Evolutionary conservation across 2,113 vertebrate genomes (phyloP), one percentile per base, ranked within the genome.

Genomic region (Takifugu bimaculatus): DNA sequence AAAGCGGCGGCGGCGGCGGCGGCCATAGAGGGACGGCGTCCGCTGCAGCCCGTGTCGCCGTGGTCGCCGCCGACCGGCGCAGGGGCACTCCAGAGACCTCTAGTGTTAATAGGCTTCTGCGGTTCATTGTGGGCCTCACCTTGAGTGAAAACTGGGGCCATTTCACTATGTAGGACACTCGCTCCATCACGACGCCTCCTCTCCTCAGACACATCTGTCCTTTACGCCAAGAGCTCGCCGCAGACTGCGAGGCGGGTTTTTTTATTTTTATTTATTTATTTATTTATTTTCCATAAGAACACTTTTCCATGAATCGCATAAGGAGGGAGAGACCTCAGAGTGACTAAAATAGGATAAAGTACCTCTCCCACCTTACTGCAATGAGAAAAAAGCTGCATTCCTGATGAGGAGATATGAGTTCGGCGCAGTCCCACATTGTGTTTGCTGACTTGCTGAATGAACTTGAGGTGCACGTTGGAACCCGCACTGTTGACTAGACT

Each of bases 31-130:
- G 77, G 84, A 87, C 70, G 50, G 54, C 35, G 54, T 81, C 79
- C 79, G 77, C 57, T 78, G 10, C 29, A 76, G 80, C 64, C 77
- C 66, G 49, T 70, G 27, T 58, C 72, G 81, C 85, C 76, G 68
- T 74, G 69, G 80, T 65, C 63, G 72, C 68, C 67, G 58, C 68
- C 47, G 49, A 64, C 75, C 81, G 61, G 73, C 71, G 60, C 9
- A 75, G 44, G 60, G 75, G 79, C 82, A 80, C 81, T 84, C 69
- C 82, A 85, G 89, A 88, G 88, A 88, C 84, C 82, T 75, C 84
- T 83, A 81, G 85, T 89, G 87, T 88, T 88, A 85, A 88, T 86
- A 78, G 85, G 88, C 85, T 83, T 83, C 74, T 32, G 77, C 74
- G 74, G 81, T 78, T 86, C 82, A 83, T 77, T 75, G 81, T 75